Conservation (phyloP, 2,797 vertebrate genomes). For the Morelia viridis region DNA sequence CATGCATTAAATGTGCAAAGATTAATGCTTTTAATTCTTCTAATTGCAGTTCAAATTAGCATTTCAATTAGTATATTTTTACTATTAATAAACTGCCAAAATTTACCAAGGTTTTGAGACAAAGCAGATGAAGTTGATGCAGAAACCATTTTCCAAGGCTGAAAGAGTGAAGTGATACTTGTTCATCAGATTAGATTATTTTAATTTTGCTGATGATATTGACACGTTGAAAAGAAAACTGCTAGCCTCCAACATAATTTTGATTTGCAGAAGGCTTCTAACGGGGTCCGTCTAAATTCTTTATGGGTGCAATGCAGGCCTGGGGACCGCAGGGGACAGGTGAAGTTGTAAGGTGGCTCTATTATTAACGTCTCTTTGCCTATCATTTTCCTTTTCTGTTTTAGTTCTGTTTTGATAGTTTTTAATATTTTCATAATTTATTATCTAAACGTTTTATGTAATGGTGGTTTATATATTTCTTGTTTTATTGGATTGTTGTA, state of each 20-base stretch:
- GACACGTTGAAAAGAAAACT: background rate
- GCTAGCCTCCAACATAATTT: background rate
- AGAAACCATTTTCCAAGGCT: background rate
- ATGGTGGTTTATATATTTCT: too few species aligned
- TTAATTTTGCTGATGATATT: background rate
- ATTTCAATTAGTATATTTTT: constrained; percentile 14
- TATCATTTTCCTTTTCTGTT: too few species aligned
- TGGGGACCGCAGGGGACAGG: too few species aligned
- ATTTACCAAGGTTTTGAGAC: constrained; percentile 23
- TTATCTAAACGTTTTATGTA: too few species aligned
- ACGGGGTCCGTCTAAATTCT: background rate
- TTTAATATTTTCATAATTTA: too few species aligned
- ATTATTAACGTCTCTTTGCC: too few species aligned
- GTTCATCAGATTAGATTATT: background rate
- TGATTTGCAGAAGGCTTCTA: background rate
- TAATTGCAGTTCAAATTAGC: constrained; percentile 4
- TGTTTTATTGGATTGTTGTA: too few species aligned
- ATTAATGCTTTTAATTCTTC: constrained; percentile 21
- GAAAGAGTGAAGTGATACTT: background rate
- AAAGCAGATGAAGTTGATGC: background rate
- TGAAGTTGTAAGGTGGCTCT: too few species aligned
- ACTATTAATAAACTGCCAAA: constrained; percentile 27
- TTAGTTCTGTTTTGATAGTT: too few species aligned
- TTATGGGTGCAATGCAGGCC: background rate
- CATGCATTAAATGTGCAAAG: constrained; percentile 32